Base-by-base conservation (phyloP, 2,888 invertebrate species). In the Trileptium ribeirensis region DNA sequence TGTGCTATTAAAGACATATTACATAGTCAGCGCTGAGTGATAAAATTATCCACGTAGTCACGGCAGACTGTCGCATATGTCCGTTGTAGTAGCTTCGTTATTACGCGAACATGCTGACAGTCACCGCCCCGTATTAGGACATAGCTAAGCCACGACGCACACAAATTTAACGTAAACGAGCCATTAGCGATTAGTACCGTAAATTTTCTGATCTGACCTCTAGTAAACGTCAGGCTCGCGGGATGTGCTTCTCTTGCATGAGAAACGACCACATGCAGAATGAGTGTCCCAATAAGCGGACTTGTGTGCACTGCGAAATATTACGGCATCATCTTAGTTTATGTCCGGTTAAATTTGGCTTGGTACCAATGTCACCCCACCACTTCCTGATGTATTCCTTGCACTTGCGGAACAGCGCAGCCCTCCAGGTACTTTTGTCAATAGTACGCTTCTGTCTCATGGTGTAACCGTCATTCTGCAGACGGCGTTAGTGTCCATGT, bases 231-330 rank as follows among this genome's bases (percentile, higher is more conserved):
- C 51, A 24, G 8, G 24, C 24, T 24, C 8, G 51, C 51, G 24
- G 24, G 8, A 24, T 24, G 8, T 75, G 77, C 38, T 75, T 38
- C 77, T 2, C 15, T 29, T 75, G 77, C n/a, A 29, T 75, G 2
- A 39, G 15, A 24, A 34, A 8, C 3, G 77, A 36, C 15, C 77
- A 75, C n/a, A 8, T 39, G 37, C 2, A 15, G 37, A 75, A 38
- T 33, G 38, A 75, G 3, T 75, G 77, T 75, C 77, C 34, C 36
- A 34, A n/a, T 8, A 3, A 3, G 15, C 36, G 39, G 2, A 2
- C 37, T 38, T 75, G 77, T n/a, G 24, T 75, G n/a, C 36, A 75
- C 38, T 75, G 77, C 77, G 36, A 75, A n/a, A 51, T 15, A 51
- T 51, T 24, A 24, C 8, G 8, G 24, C 51, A 51, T 51, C 51